These are phyloP conservation scores for Theretra japonica DNA, from an alignment of 2,888 invertebrate species.

Conservation along the genomic window DNA sequence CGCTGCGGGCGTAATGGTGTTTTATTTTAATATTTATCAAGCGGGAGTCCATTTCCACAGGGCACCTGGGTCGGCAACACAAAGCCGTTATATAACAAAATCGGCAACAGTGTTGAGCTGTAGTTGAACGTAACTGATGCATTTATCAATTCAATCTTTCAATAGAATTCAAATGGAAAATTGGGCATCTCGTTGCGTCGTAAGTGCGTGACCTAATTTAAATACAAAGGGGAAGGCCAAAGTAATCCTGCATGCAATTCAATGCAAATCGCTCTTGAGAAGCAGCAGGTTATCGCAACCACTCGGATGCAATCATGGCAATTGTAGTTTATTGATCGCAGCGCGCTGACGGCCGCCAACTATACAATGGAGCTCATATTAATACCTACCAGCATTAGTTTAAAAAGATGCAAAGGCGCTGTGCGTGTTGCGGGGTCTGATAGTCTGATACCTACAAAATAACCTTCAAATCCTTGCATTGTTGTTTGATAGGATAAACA, in stretches of 20 bases:
- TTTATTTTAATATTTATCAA: too few species aligned
- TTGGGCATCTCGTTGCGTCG: not conserved
- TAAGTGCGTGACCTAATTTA: not conserved
- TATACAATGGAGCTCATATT: not conserved
- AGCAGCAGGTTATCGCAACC: not conserved
- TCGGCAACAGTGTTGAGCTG: not conserved
- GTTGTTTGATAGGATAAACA: too few species aligned
- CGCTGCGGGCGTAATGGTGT: too few species aligned
- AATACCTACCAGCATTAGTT: not conserved
- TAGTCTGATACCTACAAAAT: too few species aligned
- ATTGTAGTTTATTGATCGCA: not conserved
- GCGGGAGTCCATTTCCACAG: too few species aligned
- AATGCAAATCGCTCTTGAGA: not conserved
- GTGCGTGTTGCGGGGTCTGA: not conserved
- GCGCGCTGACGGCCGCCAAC: not conserved
- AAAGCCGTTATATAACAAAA: not conserved
- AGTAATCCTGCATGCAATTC: not conserved
- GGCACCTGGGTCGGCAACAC: too few species aligned
- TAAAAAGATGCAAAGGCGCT: too few species aligned
- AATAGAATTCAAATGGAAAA: constrained; percentile 15
- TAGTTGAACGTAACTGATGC: not conserved
- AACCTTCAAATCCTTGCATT: too few species aligned
- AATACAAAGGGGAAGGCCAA: not conserved
- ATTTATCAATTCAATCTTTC: not conserved
- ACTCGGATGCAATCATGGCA: constrained; percentile 3